phyloP scores from a whole-genome alignment of 2,888 invertebrate species.

The Drosophila picticornis region DNA sequence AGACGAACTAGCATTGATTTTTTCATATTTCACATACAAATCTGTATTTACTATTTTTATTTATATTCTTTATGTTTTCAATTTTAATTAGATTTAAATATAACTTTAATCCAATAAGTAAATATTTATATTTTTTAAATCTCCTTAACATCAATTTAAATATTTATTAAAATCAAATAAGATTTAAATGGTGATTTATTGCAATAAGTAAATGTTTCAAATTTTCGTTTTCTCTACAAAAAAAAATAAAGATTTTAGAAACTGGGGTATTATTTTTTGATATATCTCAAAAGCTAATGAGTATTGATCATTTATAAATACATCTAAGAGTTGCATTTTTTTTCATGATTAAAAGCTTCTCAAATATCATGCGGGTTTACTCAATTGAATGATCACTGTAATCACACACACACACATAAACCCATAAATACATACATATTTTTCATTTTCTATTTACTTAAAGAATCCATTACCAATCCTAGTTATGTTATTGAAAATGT shows the following conservation, averaged over 20 bases:
- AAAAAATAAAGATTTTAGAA: background rate
- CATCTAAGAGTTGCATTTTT: background rate
- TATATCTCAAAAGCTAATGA: background rate
- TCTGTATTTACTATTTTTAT: background rate
- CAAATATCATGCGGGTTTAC: background rate
- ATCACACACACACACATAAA: background rate
- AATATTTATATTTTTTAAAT: background rate
- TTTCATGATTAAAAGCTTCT: background rate
- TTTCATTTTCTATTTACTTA: background rate
- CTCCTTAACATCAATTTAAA: background rate
- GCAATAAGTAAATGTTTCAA: background rate
- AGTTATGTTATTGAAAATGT: background rate
- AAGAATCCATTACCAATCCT: background rate
- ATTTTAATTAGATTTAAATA: background rate
- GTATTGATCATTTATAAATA: background rate
- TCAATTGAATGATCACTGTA: conserved; percentile 15
- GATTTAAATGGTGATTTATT: background rate
- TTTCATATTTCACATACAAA: background rate
- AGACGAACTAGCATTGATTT: background rate
- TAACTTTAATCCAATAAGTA: background rate
- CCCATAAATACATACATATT: background rate
- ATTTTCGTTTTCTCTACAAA: background rate
- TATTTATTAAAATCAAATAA: background rate
- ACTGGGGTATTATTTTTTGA: background rate
- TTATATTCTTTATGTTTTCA: background rate